Evolutionary conservation across 2,888 invertebrate species (phyloP), one percentile per base, ranked within the genome.

Genomic region (Sinhomidia bicolor): DNA sequence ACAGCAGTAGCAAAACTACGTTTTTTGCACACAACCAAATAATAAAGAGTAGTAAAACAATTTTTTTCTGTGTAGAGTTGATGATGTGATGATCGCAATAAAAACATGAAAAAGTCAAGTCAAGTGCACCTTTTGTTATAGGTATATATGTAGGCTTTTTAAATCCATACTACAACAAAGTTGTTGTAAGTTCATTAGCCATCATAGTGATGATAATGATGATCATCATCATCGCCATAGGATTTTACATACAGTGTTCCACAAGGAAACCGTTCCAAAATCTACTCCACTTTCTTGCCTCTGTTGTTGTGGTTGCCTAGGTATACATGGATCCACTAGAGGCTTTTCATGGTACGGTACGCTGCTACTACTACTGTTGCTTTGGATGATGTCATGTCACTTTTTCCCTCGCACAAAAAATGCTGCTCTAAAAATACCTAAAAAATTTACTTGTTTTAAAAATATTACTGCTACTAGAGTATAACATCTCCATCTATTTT

Each of bases 381-480:
- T 26, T 60, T 60, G 62, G 62, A 62, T 85, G 85, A 85, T 76
- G 85, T 85, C 85, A 76, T 76, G 51, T 29, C 51, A 51, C n/a
- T 26, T 51, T n/a, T 76, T 76, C 26, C 17, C 29, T 76, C 17
- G 51, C 47, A 76, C n/a, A 76, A 51, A 47, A 76, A 71, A 47
- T 29, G 23, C 29, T 76, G 76, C 51, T 76, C 76, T 47, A 51
- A 76, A 76, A 76, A 76, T 76, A 76, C 51, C 23, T 26, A 20
- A n/a, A 71, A 44, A 17, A 10, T 71, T 29, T 62, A 62, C 29
- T 71, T 41, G 2, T 36, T 71, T 71, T n/a, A 3, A 20, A 60
- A 60, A 60, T 7, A 60, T 36, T 57, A 57, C 54, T 3, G 7
- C 20, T 57, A n/a, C 20, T 57, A 7, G 17, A 57, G 14, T 23